Evolutionary conservation across 2,113 vertebrate species (phyloP).

Genomic region (Ifrita kowaldi): DNA sequence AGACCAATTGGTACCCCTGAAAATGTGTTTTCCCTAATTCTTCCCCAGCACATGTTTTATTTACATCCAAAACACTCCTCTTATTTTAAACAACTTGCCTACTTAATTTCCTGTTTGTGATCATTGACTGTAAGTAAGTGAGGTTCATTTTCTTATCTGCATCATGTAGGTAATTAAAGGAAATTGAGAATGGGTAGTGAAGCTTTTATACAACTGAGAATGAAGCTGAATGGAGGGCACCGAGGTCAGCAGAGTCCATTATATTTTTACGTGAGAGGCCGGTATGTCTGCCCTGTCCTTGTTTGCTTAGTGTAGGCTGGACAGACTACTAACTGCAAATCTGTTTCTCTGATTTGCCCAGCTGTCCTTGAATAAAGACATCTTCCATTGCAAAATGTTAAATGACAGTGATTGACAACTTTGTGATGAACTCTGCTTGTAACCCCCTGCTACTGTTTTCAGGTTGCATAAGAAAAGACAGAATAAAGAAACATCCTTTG

Average conservation of each 20-base stretch:
- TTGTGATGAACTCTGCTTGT: conserved; percentile 77
- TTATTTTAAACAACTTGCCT: conserved; percentile 79
- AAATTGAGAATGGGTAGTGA: conserved; percentile 87
- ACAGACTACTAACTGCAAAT: conserved; percentile 83
- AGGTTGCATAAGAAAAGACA: conserved; percentile 77
- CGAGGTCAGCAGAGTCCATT: conserved; percentile 80
- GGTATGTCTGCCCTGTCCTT: conserved; percentile 76
- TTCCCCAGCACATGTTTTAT: conserved; percentile 60
- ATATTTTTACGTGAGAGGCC: conserved; percentile 81
- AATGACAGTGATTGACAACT: conserved; percentile 85
- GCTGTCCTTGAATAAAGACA: conserved; percentile 83
- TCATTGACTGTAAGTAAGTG: conserved; percentile 76
- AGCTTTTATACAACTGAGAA: conserved; percentile 83
- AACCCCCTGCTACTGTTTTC: conserved; percentile 84
- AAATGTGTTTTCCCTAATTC: conserved; percentile 17
- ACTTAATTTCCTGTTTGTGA: conserved; percentile 84
- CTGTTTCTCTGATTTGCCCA: conserved; percentile 86
- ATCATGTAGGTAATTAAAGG: conserved; percentile 88
- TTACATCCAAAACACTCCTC: conserved; percentile 73
- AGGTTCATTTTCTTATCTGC: conserved; percentile 88
- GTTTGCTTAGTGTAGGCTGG: conserved; percentile 83
- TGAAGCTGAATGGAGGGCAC: conserved; percentile 83
- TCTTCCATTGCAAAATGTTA: conserved; percentile 79
- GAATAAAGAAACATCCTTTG: conserved; percentile 82
- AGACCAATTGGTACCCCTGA: conserved; percentile 43